phyloP scores from a whole-genome alignment of 2,113 vertebrate genomes.

The Microcebus ravelobensis region DNA sequence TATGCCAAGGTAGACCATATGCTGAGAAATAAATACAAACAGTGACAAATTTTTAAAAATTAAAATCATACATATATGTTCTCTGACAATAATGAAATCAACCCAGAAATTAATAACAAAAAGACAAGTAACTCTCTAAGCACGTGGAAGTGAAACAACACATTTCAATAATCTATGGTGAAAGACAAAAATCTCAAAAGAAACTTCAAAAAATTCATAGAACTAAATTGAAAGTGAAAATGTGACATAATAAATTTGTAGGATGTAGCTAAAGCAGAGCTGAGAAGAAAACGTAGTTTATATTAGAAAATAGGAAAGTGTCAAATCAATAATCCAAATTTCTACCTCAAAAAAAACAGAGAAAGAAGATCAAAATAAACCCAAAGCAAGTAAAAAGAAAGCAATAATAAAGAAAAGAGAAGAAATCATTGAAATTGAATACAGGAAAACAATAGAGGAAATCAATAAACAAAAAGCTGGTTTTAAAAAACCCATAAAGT shows the following conservation, averaged over 20 bases:
- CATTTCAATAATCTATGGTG: not conserved
- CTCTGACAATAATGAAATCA: not conserved
- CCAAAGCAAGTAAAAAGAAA: not conserved
- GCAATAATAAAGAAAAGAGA: not conserved
- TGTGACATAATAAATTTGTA: not conserved
- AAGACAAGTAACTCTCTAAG: not conserved
- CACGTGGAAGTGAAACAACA: not conserved
- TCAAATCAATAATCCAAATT: not conserved
- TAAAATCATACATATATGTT: not conserved
- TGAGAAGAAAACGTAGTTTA: not conserved
- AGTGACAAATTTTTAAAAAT: not conserved
- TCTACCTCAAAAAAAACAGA: not conserved
- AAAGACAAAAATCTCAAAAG: slow-evolving; percentile 20
- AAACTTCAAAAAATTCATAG: not conserved
- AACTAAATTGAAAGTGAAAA: not conserved
- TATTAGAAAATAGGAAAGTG: not conserved
- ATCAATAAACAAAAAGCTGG: not conserved
- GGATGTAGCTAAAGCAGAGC: not conserved
- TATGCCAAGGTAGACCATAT: not conserved
- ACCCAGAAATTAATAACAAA: slow-evolving; percentile 8
- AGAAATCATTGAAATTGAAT: slow-evolving; percentile 29
- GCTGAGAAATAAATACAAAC: not conserved
- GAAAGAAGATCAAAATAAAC: slow-evolving; percentile 4
- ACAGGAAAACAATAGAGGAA: slow-evolving; percentile 5
- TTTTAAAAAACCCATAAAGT: not conserved